Conservation (phyloP, 2,888 invertebrate genomes). For the Notodonta dromedarius region DNA sequence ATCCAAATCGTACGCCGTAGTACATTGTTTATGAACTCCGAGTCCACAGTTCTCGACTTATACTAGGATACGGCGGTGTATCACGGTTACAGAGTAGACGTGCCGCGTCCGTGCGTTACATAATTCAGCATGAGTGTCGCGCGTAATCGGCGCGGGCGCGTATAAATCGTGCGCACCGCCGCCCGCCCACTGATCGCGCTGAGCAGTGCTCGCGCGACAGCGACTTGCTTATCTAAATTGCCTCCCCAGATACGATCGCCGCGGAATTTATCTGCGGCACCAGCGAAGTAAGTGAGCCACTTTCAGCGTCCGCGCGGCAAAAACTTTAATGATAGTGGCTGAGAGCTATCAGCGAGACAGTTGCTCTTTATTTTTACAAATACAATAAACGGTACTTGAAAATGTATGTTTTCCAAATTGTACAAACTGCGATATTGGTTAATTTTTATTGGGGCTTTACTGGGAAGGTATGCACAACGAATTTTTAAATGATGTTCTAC, state of each 20-base stretch:
- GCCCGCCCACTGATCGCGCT: slow-evolving; percentile 64
- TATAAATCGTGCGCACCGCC: slow-evolving; percentile 57
- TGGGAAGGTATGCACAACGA: background rate
- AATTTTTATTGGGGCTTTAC: slow-evolving; percentile 24
- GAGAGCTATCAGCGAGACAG: slow-evolving; percentile 37
- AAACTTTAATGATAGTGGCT: slow-evolving; percentile 65
- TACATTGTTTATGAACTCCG: no score
- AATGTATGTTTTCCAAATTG: slow-evolving; percentile 24
- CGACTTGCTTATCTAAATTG: slow-evolving; percentile 79
- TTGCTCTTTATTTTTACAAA: slow-evolving; percentile 39
- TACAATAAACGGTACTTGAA: slow-evolving; percentile 40
- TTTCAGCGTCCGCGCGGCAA: slow-evolving; percentile 60
- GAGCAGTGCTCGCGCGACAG: slow-evolving; percentile 61
- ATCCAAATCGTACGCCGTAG: no score
- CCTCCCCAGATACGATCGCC: slow-evolving; percentile 71
- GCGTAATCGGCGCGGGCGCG: slow-evolving; percentile 48
- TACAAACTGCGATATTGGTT: slow-evolving; percentile 14
- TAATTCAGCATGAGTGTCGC: slow-evolving; percentile 33
- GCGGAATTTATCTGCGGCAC: slow-evolving; percentile 71
- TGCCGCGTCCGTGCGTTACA: slow-evolving; percentile 26
- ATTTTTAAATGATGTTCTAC: no score
- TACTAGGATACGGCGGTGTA: slow-evolving; percentile 23
- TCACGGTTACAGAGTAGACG: slow-evolving; percentile 21
- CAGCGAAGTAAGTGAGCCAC: slow-evolving; percentile 55
- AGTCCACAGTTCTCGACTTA: no score